phyloP scores from a whole-genome alignment of 2,888 invertebrate genomes.

The Chromoteleia sp. region DNA sequence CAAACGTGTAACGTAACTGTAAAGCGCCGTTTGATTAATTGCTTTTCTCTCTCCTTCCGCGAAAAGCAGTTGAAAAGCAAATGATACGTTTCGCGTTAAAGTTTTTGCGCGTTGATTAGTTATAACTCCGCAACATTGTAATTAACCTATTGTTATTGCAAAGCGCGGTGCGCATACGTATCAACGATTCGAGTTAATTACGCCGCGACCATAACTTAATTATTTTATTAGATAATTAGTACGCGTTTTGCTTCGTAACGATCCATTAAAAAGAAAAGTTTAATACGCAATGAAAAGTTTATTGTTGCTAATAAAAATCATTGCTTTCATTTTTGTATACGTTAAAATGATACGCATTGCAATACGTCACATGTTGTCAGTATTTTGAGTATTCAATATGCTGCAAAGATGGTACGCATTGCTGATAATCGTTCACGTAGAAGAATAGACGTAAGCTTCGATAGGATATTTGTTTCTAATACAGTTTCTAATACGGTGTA shows the following conservation, averaged over 20 bases:
- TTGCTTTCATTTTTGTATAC: background rate
- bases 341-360: background rate
- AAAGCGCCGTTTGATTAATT: conserved; percentile 39
- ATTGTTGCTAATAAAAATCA: background rate
- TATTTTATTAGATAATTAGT: conserved; percentile 45
- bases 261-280: background rate
- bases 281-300: conserved; percentile 1
- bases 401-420: too few species aligned
- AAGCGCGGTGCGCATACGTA: background rate
- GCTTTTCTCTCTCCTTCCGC: conserved; percentile 9
- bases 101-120: conserved; percentile 26
- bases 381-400: too few species aligned
- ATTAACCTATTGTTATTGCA: conserved; percentile 34
- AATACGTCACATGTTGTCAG: too few species aligned
- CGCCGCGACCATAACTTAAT: conserved; percentile 12
- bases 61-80: conserved; percentile 41
- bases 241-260: conserved; percentile 6
- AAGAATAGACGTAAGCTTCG: too few species aligned
- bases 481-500: too few species aligned
- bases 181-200: conserved; percentile 13
- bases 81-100: conserved; percentile 19
- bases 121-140: conserved; percentile 13
- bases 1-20: conserved; percentile 39
- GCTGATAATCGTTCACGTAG: too few species aligned
- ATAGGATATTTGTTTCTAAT: too few species aligned